phyloP scores from a whole-genome alignment of 1,140 invertebrate genomes.

The Micrasema longulum region DNA sequence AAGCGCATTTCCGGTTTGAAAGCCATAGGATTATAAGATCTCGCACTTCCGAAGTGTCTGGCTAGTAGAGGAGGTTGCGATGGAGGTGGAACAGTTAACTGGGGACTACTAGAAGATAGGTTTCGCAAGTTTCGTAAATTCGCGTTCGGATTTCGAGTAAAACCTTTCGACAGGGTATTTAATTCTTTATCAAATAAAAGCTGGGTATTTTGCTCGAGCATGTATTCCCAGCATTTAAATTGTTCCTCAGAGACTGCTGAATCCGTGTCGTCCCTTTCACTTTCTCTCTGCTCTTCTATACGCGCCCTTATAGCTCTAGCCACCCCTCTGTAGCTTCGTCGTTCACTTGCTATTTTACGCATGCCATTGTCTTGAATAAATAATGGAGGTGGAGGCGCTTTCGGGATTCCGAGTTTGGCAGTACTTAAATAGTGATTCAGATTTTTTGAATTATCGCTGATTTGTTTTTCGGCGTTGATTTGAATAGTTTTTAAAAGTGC shows the following conservation, averaged over 20 bases:
- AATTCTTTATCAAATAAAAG: constrained; percentile 88
- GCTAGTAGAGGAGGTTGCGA: constrained; percentile 73
- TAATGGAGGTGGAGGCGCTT: constrained; percentile 50
- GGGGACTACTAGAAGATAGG: constrained; percentile 71
- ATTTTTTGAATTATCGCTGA: constrained; percentile 45
- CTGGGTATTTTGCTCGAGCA: constrained; percentile 91
- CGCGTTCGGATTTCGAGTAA: constrained; percentile 65
- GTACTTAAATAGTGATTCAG: constrained; percentile 50
- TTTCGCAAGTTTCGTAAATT: constrained; percentile 66
- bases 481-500: constrained; percentile 34
- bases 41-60: constrained; percentile 82
- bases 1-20: constrained; percentile 65
- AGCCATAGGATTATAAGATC: constrained; percentile 69
- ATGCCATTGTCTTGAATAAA: constrained; percentile 53
- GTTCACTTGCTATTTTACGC: constrained; percentile 60
- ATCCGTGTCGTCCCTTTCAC: constrained; percentile 74
- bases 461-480: constrained; percentile 38
- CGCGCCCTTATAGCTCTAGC: constrained; percentile 69
- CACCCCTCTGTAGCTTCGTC: constrained; percentile 69
- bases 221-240: constrained; percentile 93
- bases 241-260: constrained; percentile 81
- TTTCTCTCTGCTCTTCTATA: constrained; percentile 70
- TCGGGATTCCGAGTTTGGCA: constrained; percentile 45
- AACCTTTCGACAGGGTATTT: constrained; percentile 79
- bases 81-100: constrained; percentile 64